Evolutionary conservation across 1,140 invertebrate species (phyloP), one percentile per base, ranked within the genome.

Genomic region (Papilio polyxenes): DNA sequence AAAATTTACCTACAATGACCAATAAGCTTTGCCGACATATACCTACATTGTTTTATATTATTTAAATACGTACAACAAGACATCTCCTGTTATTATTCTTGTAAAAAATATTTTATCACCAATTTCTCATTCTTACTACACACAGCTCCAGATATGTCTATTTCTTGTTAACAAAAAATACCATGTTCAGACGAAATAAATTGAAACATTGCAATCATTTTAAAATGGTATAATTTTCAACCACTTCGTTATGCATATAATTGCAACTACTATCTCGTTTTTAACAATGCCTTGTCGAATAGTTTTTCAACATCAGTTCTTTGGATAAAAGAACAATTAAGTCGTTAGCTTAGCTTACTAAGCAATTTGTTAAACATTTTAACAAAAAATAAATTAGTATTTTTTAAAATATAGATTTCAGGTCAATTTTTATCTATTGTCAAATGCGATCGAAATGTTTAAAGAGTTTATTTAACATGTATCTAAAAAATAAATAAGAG

Each of bases 311-410:
- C 10, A 37, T 31, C n/a, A 31, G 13, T 79, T 65, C 37, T 0
- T n/a, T 65, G 65, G 78, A 80, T 80, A 44, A 44, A 56, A 62
- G 13, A 72, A 72, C 65, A 72, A 72, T 65, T 72, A 72, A 37
- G 65, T 72, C 31, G 65, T 37, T 72, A 3, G 31, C 13, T 40
- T 11, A 72, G 37, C 17, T 15, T 53, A 53, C 10, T 53, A 53
- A 53, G 15, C 15, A 15, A 53, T 5, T 69, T 69, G 20, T 23
- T 23, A 10, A 65, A 69, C 7, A 37, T 40, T 3, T 37, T 10
- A 69, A 15, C 11, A 37, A 13, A n/a, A 65, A 10, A 11, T 37
- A 37, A 37, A 40, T 56, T 56, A 37, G 10, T 72, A 11, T 2
- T 13, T 65, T 11, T 4, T 10, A 8, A 65, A 31, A 65, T 31